Evolutionary conservation across 2,888 invertebrate genomes (phyloP).

Genomic region (Clanis bilineata): DNA sequence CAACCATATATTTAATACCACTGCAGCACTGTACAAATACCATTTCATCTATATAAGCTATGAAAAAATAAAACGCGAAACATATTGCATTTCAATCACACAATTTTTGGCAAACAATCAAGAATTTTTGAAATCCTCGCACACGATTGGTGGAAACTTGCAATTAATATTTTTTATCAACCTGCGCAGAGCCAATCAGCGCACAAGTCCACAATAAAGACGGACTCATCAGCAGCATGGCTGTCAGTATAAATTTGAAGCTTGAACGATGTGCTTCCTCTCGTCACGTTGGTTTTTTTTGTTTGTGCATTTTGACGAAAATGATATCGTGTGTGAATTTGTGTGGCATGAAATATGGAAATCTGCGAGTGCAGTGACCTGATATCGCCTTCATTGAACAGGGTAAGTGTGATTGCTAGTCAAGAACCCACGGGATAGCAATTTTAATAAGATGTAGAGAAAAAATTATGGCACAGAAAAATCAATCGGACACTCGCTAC

Average conservation of each 20-base stretch:
- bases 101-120: conserved; percentile 58
- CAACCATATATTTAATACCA: not conserved
- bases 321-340: conserved; percentile 81
- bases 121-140: conserved; percentile 55
- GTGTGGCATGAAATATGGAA: conserved; percentile 77
- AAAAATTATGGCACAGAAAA: conserved; percentile 52
- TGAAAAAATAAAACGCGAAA: conserved; percentile 29
- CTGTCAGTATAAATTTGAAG: conserved; percentile 99
- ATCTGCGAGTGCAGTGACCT: conserved; percentile 79
- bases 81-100: conserved; percentile 38
- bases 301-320: conserved; percentile 78
- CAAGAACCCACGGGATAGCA: conserved; percentile 10
- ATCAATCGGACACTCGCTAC: conserved; percentile 56
- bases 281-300: conserved; percentile 85
- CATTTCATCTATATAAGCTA: not conserved
- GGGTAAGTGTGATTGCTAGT: conserved; percentile 52
- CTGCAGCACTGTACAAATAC: too few relatives aligned
- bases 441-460: not conserved
- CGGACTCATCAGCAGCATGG: conserved; percentile 94
- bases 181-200: conserved; percentile 83
- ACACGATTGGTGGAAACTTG: conserved; percentile 56
- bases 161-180: conserved; percentile 55
- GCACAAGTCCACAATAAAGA: conserved; percentile 88
- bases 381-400: conserved; percentile 58
- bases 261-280: conserved; percentile 92